Conservation (phyloP, 2,888 invertebrate species). For the Idaea dimidiata region DNA sequence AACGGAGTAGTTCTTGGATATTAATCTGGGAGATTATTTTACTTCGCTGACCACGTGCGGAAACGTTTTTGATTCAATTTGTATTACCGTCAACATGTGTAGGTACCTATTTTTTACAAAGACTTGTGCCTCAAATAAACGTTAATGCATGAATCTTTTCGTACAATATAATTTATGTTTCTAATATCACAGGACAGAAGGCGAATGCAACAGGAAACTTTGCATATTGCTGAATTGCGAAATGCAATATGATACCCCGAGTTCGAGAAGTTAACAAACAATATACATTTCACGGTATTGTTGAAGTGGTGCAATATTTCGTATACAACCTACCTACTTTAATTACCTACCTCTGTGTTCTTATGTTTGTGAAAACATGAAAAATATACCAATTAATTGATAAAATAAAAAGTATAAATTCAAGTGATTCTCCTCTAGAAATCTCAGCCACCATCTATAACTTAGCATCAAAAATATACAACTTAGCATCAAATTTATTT, state of each 20-base stretch:
- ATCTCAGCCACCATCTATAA: too few species aligned
- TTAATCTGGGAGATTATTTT: slow-evolving; percentile 67
- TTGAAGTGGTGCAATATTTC: slow-evolving; percentile 25
- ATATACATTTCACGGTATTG: slow-evolving; percentile 54
- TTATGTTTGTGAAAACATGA: neutral
- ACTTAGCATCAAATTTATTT: too few species aligned
- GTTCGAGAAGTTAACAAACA: slow-evolving; percentile 34
- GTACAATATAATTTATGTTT: neutral
- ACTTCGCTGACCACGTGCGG: slow-evolving; percentile 38
- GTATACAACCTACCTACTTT: neutral
- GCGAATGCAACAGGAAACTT: slow-evolving; percentile 53
- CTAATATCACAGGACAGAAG: slow-evolving; percentile 16
- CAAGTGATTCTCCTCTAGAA: too few species aligned
- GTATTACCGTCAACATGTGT: neutral
- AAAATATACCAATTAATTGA: too few species aligned
- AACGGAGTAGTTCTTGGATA: slow-evolving; percentile 54
- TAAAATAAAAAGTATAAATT: too few species aligned
- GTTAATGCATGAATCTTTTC: neutral
- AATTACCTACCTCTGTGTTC: slow-evolving; percentile 3
- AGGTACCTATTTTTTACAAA: neutral
- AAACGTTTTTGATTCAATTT: neutral
- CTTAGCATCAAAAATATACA: too few species aligned
- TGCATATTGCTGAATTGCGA: slow-evolving; percentile 50
- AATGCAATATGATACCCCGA: slow-evolving; percentile 46
- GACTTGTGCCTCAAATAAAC: neutral